Percentiles rank a stretch among this genome's conserved stretches.
Conservation (phyloP, 92 coral and sea anemone genomes). For the Pocillopora meandrina region DNA sequence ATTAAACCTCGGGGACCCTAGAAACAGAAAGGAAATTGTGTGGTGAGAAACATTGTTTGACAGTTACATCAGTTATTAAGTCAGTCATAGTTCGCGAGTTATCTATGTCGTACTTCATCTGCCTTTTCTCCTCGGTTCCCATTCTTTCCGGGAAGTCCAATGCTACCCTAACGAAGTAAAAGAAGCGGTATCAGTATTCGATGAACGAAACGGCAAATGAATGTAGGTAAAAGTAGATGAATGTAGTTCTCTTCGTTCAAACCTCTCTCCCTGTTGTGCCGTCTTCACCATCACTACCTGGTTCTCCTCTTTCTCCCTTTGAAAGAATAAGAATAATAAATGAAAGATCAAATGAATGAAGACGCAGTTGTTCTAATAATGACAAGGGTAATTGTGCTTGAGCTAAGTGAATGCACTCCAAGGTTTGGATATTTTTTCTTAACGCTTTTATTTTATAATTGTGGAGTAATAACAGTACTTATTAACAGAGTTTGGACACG, state of each 20-base stretch:
- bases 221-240: background rate
- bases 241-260: background rate
- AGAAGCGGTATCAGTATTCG: background rate
- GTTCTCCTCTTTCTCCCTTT: constrained; percentile 78
- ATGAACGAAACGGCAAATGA: background rate
- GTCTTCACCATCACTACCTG: constrained; percentile 73
- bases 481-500: too few relatives aligned
- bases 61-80: background rate
- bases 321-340: constrained; percentile 2
- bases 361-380: too few relatives aligned
- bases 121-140: constrained; percentile 52
- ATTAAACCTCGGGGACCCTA: constrained; percentile 71
- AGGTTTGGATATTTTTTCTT: too few relatives aligned
- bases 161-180: constrained; percentile 33
- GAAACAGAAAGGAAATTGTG: background rate
- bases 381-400: too few relatives aligned
- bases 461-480: too few relatives aligned
- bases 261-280: constrained; percentile 41
- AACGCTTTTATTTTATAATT: too few relatives aligned
- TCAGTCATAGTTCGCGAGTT: background rate
- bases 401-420: too few relatives aligned
- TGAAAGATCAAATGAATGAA: too few relatives aligned
- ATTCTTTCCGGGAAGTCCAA: constrained; percentile 42
- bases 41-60: background rate
- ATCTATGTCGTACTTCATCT: constrained; percentile 27